These are phyloP conservation scores for Eumerus sabulonum DNA, from an alignment of 2,888 invertebrate species.

Conservation along the genomic window DNA sequence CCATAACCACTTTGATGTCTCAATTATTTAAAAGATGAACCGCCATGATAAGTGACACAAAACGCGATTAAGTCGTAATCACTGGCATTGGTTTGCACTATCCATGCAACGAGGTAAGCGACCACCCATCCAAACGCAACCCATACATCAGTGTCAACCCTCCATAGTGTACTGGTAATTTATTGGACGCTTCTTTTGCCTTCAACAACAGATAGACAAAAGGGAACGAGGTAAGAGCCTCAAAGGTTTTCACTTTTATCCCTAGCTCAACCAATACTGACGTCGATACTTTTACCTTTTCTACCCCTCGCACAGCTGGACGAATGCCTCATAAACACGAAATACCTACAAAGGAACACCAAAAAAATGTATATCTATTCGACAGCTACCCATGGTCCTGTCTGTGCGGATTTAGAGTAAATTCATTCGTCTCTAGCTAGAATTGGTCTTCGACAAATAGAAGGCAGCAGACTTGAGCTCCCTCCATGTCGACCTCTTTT, in stretches of 20 bases:
- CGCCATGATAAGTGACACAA: slow-evolving; percentile 33
- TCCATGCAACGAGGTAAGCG: no score
- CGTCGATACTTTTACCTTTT: slow-evolving; percentile 3
- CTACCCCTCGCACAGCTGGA: slow-evolving; percentile 5
- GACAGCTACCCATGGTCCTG: slow-evolving; percentile 38
- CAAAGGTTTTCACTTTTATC: slow-evolving; percentile 10
- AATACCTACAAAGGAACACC: slow-evolving; percentile 48
- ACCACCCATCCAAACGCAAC: background rate
- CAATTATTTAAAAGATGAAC: slow-evolving; percentile 56
- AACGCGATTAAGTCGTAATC: no score
- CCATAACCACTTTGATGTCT: slow-evolving; percentile 22
- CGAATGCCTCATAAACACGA: slow-evolving; percentile 53
- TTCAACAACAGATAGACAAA: slow-evolving; percentile 13
- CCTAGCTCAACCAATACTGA: no score
- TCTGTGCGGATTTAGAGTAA: no score
- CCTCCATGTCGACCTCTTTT: background rate
- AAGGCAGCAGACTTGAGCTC: no score
- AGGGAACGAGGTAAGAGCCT: slow-evolving; percentile 18
- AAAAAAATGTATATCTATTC: slow-evolving; percentile 38
- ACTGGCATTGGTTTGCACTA: no score
- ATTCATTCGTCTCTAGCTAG: no score
- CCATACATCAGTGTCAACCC: slow-evolving; percentile 2
- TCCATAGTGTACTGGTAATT: slow-evolving; percentile 35
- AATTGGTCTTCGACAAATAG: no score
- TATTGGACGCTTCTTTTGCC: slow-evolving; percentile 36